Evolutionary conservation across 1,140 invertebrate species (phyloP).

Genomic region (Trachymyrmex septentrionalis): DNA sequence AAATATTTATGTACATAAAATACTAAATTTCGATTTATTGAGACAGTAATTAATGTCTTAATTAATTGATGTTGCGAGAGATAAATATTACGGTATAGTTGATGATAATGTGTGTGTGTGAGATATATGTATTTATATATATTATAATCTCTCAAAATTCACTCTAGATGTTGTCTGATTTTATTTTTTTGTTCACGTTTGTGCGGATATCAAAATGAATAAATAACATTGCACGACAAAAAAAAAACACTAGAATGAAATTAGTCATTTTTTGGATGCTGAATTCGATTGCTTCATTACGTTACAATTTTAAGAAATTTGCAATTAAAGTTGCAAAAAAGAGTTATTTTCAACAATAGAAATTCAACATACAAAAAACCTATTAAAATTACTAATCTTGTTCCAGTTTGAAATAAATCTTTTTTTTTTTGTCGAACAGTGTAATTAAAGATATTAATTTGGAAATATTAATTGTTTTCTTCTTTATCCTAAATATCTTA

Average conservation of each 20-base stretch:
- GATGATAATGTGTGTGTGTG: conserved; percentile 3
- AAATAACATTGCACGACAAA: not conserved
- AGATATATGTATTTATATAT: not conserved
- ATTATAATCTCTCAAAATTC: not conserved
- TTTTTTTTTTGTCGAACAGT: no score
- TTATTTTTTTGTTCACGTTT: not conserved
- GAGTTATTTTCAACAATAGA: no score
- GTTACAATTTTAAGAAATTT: no score
- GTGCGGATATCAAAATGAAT: not conserved
- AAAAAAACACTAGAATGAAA: no score
- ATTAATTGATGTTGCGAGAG: not conserved
- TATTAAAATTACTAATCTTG: no score
- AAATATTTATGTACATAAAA: conserved; percentile 13
- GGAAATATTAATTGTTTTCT: not conserved
- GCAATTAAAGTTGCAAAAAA: no score
- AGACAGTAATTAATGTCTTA: conserved; percentile 24
- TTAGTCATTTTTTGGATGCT: no score
- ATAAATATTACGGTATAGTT: not conserved
- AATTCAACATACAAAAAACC: no score
- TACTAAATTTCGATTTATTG: not conserved
- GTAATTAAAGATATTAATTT: not conserved
- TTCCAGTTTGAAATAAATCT: no score
- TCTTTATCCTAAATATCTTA: not conserved
- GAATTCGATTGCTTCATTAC: no score
- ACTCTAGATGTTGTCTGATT: not conserved